Evolutionary conservation across 1,140 invertebrate species (phyloP), one percentile per base, ranked within the genome.

Genomic region (Planococcus citri): DNA sequence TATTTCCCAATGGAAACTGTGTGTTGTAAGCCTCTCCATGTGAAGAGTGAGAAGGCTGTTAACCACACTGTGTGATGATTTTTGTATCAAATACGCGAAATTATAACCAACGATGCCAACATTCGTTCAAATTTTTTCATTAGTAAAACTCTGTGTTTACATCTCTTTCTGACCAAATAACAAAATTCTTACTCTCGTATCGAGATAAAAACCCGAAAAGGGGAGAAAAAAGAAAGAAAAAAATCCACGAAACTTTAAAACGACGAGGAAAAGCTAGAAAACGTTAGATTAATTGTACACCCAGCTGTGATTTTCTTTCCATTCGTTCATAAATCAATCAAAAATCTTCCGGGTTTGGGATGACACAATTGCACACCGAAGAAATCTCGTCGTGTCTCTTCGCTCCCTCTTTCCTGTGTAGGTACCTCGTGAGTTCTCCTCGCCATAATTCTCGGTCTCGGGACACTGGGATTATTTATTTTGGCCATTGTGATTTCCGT

Each of bases 241-340:
- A 25, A 64, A 27, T 12, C 21, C 10, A 6, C 57, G 60, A 64
- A 22, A 17, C 2, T 14, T 25, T 25, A 17, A 6, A 25, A 27
- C 2, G 60, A n/a, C 57, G 60, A 64, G 25, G 1, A 25, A 25
- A 64, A 22, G 22, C 25, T 20, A 64, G 20, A 17, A 64, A 25
- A 25, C 20, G 60, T 64, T 64, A 64, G 60, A 64, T 64, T 64
- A 64, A 64, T 64, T 64, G 60, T 64, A 64, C 60, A 64, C 60
- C 60, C 60, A 64, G 60, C 60, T 64, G 60, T 64, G 60, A 64
- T 64, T 64, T 64, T 64, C 60, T 22, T 64, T 4, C 22, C 25
- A 64, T 64, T 64, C 60, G 60, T 27, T 24, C 60, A 64, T 64
- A 64, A 64, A 64, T 64, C 60, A 64, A 64, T 64, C 60, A 27